Percentiles rank a stretch among this genome's conserved stretches.
These are phyloP conservation scores for Dolichotis patagonum DNA, from an alignment of 2,113 vertebrate genomes.

Conservation along the genomic window DNA sequence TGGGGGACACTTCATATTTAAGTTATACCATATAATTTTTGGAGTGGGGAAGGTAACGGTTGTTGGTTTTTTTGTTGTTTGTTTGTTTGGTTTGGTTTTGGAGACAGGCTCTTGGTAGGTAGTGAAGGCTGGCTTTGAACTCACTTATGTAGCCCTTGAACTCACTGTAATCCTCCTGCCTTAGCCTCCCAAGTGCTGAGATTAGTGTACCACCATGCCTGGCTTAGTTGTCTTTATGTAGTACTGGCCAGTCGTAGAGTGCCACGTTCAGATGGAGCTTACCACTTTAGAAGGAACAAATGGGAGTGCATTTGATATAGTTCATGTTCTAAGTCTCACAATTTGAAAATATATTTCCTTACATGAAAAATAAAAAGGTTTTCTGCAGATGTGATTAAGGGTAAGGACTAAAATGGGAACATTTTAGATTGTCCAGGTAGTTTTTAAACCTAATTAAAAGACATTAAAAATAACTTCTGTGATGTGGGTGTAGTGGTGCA, in stretches of 20 bases:
- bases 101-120: not conserved
- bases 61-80: too few relatives aligned
- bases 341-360: not conserved
- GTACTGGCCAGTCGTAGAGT: not conserved
- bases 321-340: not conserved
- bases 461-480: not conserved
- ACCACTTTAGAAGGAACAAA: not conserved
- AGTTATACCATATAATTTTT: not conserved
- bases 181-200: too few relatives aligned
- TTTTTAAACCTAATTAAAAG: not conserved
- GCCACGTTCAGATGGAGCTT: not conserved
- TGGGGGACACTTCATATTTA: not conserved
- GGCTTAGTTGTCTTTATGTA: not conserved
- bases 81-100: not conserved
- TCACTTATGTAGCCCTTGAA: not conserved
- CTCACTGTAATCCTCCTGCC: too few relatives aligned
- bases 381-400: not conserved
- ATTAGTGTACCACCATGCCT: too few relatives aligned
- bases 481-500: not conserved
- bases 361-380: not conserved
- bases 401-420: constrained; percentile 6
- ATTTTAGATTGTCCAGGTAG: not conserved
- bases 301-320: constrained; percentile 5
- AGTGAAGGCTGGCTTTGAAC: not conserved
- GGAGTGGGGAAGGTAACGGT: not conserved